phyloP scores from a whole-genome alignment of 2,888 invertebrate species.

The Melanophora roralis region DNA sequence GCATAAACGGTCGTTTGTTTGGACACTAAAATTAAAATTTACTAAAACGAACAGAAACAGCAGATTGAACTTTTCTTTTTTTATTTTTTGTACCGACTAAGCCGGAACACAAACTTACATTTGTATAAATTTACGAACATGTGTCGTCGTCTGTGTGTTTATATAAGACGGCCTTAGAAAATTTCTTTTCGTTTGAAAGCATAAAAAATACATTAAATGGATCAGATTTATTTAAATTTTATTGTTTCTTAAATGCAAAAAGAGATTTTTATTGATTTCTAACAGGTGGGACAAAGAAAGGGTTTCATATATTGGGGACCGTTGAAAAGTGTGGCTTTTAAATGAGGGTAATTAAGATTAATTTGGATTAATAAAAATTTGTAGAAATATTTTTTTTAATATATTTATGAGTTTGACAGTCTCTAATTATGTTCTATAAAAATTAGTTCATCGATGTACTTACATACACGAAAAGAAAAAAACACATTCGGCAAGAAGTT shows the following conservation, averaged over 20 bases:
- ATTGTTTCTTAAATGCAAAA: conserved; percentile 7
- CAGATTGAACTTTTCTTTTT: not conserved
- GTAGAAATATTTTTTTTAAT: no score
- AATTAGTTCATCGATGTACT: no score
- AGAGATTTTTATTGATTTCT: not conserved
- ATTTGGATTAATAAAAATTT: no score
- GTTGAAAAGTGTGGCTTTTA: not conserved
- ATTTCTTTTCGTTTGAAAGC: not conserved
- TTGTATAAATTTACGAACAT: not conserved
- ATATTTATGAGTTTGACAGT: no score
- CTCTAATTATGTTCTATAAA: no score
- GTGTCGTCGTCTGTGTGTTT: no score
- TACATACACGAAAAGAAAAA: no score
- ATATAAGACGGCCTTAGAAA: no score
- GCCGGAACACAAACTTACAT: not conserved
- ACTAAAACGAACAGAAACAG: not conserved
- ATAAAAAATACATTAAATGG: not conserved
- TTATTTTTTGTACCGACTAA: not conserved
- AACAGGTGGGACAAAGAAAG: not conserved
- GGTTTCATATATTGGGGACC: not conserved
- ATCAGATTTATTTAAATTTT: not conserved
- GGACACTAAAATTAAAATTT: conserved; percentile 21
- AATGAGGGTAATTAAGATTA: not conserved
- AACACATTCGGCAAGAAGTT: no score
- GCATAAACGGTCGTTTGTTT: conserved; percentile 53